Evolutionary conservation across 1,140 invertebrate genomes (phyloP), one percentile per base, ranked within the genome.

Genomic region (Calliphora vicina): DNA sequence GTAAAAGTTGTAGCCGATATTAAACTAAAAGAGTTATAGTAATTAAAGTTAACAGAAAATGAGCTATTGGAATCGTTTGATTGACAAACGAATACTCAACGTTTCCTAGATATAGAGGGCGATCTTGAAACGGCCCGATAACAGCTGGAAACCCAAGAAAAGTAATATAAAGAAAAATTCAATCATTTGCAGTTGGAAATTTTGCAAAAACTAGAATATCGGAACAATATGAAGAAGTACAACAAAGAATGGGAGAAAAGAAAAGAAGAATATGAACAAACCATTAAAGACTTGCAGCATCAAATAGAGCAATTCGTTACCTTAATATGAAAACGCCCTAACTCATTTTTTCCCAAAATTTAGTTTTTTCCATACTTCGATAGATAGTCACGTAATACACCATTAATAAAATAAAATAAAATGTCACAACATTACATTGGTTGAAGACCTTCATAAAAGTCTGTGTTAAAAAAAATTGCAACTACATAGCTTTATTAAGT

Each of bases 161-260:
- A 67, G 43, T 20, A 57, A 15, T 81, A 50, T 13, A 50, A 50
- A 23, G 81, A 67, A 71, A n/a, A 72, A 25, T 25, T 23, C 20
- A 73, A 82, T 23, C 81, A 67, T 43, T 45, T 82, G 71, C 57
- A 73, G 43, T 57, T 82, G 81, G 61, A 82, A 35, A 71, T 73
- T 25, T 43, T 72, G n/a, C 26, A 82, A 45, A 82, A 82, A 26
- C 15, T 82, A 8, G 81, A 82, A 45, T 82, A 61, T 13, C 15
- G 81, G 12, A 27, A 71, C 17, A 71, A 82, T 73, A 61, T 82
- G 12, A 57, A 35, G n/a, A 82, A 82, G 35, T 82, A 82, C 67
- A 82, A 82, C 12, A 42, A 73, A 23, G 81, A 82, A 72, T 82
- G 81, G 81, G 81, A 82, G 27, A 29, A 82, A 0, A 45, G 29